Percentiles rank a stretch among this genome's conserved stretches.
phyloP scores from a whole-genome alignment of 2,797 vertebrate genomes.

The Monodelphis domestica region DNA sequence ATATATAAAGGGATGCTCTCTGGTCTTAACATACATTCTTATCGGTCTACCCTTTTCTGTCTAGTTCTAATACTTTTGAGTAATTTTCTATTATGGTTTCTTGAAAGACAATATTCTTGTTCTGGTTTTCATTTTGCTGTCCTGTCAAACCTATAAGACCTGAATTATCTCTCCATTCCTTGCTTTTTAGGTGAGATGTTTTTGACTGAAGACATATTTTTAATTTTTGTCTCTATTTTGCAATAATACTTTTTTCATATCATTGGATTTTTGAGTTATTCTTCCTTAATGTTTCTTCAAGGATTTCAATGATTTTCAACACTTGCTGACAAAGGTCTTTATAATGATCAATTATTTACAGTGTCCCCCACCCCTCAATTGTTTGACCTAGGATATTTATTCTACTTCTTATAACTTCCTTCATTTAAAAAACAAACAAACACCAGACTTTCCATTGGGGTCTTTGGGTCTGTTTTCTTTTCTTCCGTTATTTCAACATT shows the following conservation, averaged over 20 bases:
- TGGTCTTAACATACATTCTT: background rate
- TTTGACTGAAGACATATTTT: background rate
- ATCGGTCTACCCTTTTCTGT: background rate
- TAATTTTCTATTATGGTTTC: background rate
- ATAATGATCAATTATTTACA: no score
- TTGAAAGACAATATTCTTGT: background rate
- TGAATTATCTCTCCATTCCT: background rate
- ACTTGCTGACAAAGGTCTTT: background rate
- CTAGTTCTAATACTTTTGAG: background rate
- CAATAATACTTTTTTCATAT: background rate
- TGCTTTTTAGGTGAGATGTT: background rate
- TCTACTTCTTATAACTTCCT: background rate
- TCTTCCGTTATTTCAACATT: background rate
- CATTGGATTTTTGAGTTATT: background rate
- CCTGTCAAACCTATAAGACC: background rate
- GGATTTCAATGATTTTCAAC: background rate
- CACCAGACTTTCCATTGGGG: no score
- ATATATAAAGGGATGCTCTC: background rate
- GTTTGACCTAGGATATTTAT: background rate
- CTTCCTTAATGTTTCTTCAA: background rate
- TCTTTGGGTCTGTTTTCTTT: background rate
- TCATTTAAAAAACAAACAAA: no score
- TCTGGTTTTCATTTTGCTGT: background rate
- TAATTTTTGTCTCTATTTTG: background rate
- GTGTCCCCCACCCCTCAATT: no score